Evolutionary conservation across 1,140 invertebrate species (phyloP).

Genomic region (Diorhabda elongata): DNA sequence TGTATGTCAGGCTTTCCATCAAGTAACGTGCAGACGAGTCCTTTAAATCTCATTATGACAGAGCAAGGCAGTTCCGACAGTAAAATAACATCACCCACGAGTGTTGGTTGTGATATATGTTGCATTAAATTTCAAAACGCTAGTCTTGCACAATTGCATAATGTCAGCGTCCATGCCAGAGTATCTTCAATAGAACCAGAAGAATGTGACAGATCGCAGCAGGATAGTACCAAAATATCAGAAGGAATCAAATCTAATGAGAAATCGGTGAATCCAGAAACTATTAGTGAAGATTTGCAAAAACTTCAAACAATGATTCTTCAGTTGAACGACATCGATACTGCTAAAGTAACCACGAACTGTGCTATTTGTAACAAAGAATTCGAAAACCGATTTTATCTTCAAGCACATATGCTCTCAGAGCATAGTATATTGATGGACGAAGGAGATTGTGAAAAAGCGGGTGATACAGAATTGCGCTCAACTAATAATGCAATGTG

Average conservation of each 20-base stretch:
- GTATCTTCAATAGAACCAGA: conserved; percentile 28
- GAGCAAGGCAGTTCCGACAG: conserved; percentile 45
- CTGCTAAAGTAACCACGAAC: conserved; percentile 53
- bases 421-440: conserved; percentile 53
- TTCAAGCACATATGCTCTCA: conserved; percentile 58
- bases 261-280: conserved; percentile 47
- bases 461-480: conserved; percentile 39
- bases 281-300: conserved; percentile 73
- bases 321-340: conserved; percentile 76
- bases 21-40: conserved; percentile 55
- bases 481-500: conserved; percentile 47
- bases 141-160: conserved; percentile 49
- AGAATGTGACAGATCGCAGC: conserved; percentile 36
- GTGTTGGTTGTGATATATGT: conserved; percentile 45
- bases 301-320: conserved; percentile 89
- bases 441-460: conserved; percentile 40
- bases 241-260: conserved; percentile 35
- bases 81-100: conserved; percentile 46
- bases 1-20: conserved; percentile 46
- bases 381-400: conserved; percentile 55
- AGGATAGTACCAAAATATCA: conserved; percentile 44
- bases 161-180: conserved; percentile 46
- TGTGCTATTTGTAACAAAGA: conserved; percentile 60
- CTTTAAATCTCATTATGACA: conserved; percentile 60
- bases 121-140: conserved; percentile 48